Conservation (phyloP, 2,888 invertebrate species). For the Ectobius pallidus region DNA sequence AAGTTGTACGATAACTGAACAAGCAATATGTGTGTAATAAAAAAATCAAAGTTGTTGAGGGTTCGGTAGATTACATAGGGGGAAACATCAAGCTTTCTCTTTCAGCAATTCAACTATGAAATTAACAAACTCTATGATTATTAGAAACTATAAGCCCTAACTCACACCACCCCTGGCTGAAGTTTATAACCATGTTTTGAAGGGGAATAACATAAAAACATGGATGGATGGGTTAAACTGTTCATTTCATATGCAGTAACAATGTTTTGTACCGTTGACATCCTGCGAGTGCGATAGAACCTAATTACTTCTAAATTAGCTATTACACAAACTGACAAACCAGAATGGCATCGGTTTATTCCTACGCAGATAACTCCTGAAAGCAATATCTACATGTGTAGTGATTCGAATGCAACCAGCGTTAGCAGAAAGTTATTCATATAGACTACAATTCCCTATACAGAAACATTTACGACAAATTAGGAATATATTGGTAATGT, state of each 20-base stretch:
- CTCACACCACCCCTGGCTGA: too few species aligned
- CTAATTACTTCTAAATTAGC: conserved; percentile 23
- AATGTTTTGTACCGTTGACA: conserved; percentile 18
- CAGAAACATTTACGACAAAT: not conserved
- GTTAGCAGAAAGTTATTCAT: too few species aligned
- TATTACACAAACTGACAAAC: conserved; percentile 10
- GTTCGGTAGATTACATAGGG: too few species aligned
- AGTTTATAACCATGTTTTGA: conserved; percentile 22
- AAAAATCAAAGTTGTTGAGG: too few species aligned
- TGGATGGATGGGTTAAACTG: conserved; percentile 25
- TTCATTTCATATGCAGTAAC: conserved; percentile 24
- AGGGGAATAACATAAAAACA: conserved; percentile 26
- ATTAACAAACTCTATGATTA: not conserved
- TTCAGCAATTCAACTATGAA: not conserved
- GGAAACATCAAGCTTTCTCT: not conserved
- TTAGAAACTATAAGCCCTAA: conserved; percentile 1
- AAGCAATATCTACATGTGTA: conserved; percentile 6
- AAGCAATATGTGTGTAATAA: too few species aligned
- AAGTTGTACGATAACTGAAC: too few species aligned
- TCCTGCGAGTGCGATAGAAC: conserved; percentile 4
- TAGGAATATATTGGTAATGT: conserved; percentile 9
- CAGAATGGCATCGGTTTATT: not conserved
- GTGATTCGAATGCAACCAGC: conserved; percentile 7
- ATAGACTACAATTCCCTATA: too few species aligned
- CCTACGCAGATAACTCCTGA: conserved; percentile 8